Conservation (phyloP, 2,113 vertebrate species). For the Podilymbus podiceps region DNA sequence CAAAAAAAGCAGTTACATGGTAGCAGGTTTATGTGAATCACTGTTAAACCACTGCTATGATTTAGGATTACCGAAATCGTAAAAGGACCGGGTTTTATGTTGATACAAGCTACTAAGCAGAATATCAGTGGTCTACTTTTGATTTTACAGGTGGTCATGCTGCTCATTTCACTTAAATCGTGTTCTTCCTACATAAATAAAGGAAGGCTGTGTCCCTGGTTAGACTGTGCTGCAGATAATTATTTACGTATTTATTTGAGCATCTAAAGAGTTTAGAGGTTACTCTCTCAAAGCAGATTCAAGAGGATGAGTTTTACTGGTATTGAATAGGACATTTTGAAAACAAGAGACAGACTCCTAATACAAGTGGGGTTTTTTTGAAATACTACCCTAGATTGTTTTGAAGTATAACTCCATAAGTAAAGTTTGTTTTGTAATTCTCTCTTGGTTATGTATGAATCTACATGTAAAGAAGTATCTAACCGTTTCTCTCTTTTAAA, state of each 20-base stretch:
- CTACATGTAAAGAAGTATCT: background rate
- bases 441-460: background rate
- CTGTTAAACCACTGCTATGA: background rate
- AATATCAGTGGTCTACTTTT: background rate
- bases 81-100: background rate
- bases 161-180: background rate
- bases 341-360: background rate
- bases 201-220: background rate
- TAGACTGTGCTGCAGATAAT: background rate
- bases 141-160: background rate
- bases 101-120: background rate
- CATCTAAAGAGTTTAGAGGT: background rate
- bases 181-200: background rate
- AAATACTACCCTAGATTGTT: background rate
- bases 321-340: background rate
- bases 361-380: rapidly evolving
- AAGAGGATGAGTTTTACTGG: background rate
- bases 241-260: background rate
- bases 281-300: background rate
- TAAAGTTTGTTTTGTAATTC: background rate
- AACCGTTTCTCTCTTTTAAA: background rate
- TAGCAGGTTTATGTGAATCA: background rate
- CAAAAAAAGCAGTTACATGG: background rate
- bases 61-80: background rate
- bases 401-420: background rate